phyloP scores from a whole-genome alignment of 2,888 invertebrate genomes.

The Machimus atricapillus region DNA sequence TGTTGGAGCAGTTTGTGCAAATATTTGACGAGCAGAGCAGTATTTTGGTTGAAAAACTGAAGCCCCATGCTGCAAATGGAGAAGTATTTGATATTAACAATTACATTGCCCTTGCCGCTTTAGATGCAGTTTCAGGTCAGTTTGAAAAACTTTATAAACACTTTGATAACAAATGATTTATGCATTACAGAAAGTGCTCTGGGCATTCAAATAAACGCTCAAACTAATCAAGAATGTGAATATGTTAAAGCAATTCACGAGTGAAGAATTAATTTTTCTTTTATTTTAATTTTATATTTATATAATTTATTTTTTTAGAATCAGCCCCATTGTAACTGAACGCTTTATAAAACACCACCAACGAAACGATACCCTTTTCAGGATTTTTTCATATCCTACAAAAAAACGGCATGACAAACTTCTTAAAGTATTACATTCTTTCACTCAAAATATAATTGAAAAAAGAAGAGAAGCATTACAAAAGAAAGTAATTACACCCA shows the following conservation, averaged over 20 bases:
- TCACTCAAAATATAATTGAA: conserved; percentile 56
- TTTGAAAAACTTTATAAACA: not conserved
- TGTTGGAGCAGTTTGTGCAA: conserved; percentile 75
- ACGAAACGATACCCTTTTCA: conserved; percentile 51
- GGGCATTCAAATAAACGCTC: conserved; percentile 61
- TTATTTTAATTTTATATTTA: not conserved
- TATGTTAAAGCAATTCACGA: conserved; percentile 75
- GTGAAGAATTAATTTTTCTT: conserved; percentile 58
- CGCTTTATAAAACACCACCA: conserved; percentile 51
- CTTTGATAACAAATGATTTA: not conserved
- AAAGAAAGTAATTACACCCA: not conserved
- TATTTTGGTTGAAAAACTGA: conserved; percentile 66
- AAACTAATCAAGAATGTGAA: conserved; percentile 68
- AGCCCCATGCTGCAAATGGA: conserved; percentile 58
- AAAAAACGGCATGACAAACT: conserved; percentile 50
- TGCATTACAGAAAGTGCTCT: conserved; percentile 41
- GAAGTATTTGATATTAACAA: conserved; percentile 68
- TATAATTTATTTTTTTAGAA: conserved; percentile 30
- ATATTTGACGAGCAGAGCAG: conserved; percentile 72
- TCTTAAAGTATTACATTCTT: conserved; percentile 55
- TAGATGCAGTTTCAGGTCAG: conserved; percentile 66
- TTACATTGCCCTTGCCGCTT: conserved; percentile 66
- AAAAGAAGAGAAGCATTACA: conserved; percentile 52
- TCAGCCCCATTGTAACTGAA: conserved; percentile 50
- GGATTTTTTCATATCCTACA: conserved; percentile 45